Percentiles rank a stretch among this genome's conserved stretches.
phyloP scores from a whole-genome alignment of 2,797 vertebrate genomes.

The Pelobates cultripes region DNA sequence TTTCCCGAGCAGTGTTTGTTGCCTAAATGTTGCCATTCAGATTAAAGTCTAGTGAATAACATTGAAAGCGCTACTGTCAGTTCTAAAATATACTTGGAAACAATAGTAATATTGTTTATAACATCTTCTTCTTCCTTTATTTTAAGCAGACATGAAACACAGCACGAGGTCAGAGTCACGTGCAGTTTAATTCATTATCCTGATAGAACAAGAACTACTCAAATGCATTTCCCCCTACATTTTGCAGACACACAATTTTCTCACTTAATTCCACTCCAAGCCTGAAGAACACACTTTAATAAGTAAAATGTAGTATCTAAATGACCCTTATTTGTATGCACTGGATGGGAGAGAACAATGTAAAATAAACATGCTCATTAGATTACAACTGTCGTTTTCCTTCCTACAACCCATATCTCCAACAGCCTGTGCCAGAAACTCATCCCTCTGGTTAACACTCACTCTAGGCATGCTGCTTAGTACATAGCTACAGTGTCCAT shows the following conservation, averaged over 20 bases:
- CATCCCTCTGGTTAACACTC: not conserved
- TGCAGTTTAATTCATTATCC: not conserved
- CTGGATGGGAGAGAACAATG: not conserved
- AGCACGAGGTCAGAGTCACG: not conserved
- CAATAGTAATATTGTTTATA: no score
- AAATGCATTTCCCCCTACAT: no score
- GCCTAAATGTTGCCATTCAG: no score
- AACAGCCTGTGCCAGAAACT: not conserved
- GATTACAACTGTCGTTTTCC: not conserved
- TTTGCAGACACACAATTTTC: no score
- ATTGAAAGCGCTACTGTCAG: no score
- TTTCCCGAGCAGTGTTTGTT: no score
- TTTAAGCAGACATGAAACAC: no score
- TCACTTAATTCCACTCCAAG: slow-evolving; percentile 7
- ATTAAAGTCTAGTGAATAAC: no score
- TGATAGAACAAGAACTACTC: no score
- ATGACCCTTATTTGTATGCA: slow-evolving; percentile 1
- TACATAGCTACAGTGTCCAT: slow-evolving; percentile 4
- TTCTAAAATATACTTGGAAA: no score
- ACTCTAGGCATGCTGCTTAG: not conserved
- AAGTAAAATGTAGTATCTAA: not conserved
- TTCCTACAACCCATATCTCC: not conserved
- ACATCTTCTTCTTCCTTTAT: no score
- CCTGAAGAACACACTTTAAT: not conserved
- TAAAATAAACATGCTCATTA: not conserved